Conservation (phyloP, 2,888 invertebrate genomes). For the Hirtodrosophila cameraria region DNA sequence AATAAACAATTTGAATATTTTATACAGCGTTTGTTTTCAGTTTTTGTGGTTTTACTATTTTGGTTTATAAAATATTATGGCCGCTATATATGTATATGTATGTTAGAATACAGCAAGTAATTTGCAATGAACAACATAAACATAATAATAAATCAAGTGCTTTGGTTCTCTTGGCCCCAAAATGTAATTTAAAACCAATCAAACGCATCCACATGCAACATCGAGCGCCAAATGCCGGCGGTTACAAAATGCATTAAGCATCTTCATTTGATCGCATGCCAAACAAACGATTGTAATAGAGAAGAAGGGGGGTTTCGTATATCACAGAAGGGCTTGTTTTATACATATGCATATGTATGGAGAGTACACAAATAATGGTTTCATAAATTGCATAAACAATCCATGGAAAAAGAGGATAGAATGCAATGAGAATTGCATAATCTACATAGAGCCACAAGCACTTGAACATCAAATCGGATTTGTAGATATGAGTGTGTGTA, state of each 20-base stretch:
- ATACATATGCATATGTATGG: slow-evolving; percentile 2
- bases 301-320: neutral
- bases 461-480: slow-evolving; percentile 41
- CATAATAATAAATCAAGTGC: slow-evolving; percentile 38
- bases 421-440: slow-evolving; percentile 22
- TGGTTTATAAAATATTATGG: slow-evolving; percentile 1
- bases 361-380: slow-evolving; percentile 20
- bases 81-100: slow-evolving; percentile 2
- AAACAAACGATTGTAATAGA: neutral
- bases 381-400: slow-evolving; percentile 46
- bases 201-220: slow-evolving; percentile 66
- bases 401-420: slow-evolving; percentile 21
- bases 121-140: slow-evolving; percentile 27
- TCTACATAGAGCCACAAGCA: slow-evolving; percentile 7
- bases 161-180: slow-evolving; percentile 14
- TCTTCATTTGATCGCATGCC: slow-evolving; percentile 38
- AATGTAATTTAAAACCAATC: slow-evolving; percentile 71
- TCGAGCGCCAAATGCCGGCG: slow-evolving; percentile 45
- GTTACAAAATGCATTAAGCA: slow-evolving; percentile 61
- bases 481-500: slow-evolving; percentile 15
- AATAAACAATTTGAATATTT: slow-evolving; percentile 14
- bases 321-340: no score
- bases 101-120: no score
- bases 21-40: slow-evolving; percentile 1
- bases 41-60: slow-evolving; percentile 9